Evolutionary conservation across 1,140 invertebrate genomes (phyloP).

Genomic region (Onthophagus taurus): DNA sequence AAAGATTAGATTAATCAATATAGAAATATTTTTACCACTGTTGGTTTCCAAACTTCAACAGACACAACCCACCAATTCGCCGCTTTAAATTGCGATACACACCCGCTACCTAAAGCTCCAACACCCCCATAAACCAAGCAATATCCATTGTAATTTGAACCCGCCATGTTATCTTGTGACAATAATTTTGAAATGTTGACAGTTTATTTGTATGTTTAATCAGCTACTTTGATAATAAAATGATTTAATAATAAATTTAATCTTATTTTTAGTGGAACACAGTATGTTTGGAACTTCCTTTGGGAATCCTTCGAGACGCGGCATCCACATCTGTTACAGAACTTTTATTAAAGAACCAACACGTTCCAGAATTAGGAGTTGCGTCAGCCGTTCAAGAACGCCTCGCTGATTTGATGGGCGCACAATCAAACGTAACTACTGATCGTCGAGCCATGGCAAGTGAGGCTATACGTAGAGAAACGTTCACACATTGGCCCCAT

Average conservation of each 20-base stretch:
- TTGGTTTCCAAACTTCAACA: slow-evolving; percentile 58
- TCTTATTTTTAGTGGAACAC: slow-evolving; percentile 74
- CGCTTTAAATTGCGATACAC: slow-evolving; percentile 76
- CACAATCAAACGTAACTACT: slow-evolving; percentile 42
- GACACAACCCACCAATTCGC: slow-evolving; percentile 89
- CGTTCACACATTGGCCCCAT: slow-evolving; percentile 89
- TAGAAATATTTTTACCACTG: not conserved
- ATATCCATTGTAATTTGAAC: slow-evolving; percentile 41
- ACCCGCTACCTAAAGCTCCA: slow-evolving; percentile 78
- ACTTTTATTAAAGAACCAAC: slow-evolving; percentile 68
- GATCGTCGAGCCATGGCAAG: slow-evolving; percentile 78
- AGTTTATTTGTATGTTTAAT: not conserved
- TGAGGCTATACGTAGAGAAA: slow-evolving; percentile 78
- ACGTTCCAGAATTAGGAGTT: slow-evolving; percentile 76
- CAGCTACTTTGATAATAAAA: slow-evolving; percentile 1
- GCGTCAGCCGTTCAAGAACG: slow-evolving; percentile 82
- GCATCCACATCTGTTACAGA: slow-evolving; percentile 70
- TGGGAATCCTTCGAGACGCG: slow-evolving; percentile 66
- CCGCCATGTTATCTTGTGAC: slow-evolving; percentile 9
- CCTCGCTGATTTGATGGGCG: slow-evolving; percentile 62
- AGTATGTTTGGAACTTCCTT: slow-evolving; percentile 69
- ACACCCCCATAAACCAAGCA: slow-evolving; percentile 85
- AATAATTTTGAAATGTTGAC: slow-evolving; percentile 4
- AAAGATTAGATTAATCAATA: too few species aligned
- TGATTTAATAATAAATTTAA: slow-evolving; percentile 9